Evolutionary conservation across 2,113 vertebrate species (phyloP).

Genomic region (Triplophysa tibetana): DNA sequence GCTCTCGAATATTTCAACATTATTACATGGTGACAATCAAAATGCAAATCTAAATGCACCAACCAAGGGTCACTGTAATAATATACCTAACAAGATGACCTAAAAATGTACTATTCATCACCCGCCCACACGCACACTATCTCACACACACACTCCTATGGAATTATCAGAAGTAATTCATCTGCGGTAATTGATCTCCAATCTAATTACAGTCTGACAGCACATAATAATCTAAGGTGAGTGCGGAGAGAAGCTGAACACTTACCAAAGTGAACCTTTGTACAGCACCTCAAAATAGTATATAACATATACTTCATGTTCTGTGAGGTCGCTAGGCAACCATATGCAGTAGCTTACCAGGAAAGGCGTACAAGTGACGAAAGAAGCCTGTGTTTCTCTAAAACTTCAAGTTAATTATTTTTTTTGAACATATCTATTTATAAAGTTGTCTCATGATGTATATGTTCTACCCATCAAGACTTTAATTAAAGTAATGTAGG

Average conservation of each 20-base stretch:
- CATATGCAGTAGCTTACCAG: neutral
- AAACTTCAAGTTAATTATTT: too few relatives aligned
- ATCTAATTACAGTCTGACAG: constrained; percentile 40
- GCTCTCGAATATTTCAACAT: constrained; percentile 4
- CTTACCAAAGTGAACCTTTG: constrained; percentile 43
- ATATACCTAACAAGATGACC: constrained; percentile 35
- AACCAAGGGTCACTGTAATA: constrained; percentile 24
- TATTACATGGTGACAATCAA: constrained; percentile 29
- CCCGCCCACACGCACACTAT: constrained; percentile 5
- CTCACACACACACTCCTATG: constrained; percentile 12
- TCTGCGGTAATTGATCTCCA: constrained; percentile 40
- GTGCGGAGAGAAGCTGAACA: constrained; percentile 33
- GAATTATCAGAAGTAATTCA: constrained; percentile 37
- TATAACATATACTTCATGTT: constrained; percentile 42
- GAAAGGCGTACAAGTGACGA: constrained; percentile 5
- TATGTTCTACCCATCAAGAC: neutral
- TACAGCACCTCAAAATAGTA: constrained; percentile 48
- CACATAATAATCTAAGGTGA: constrained; percentile 32
- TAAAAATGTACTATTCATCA: constrained; percentile 27
- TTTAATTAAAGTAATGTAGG: neutral
- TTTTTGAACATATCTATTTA: too few relatives aligned
- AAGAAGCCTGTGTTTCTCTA: neutral
- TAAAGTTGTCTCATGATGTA: too few relatives aligned
- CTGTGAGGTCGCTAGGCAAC: constrained; percentile 51
- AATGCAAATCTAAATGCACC: constrained; percentile 29